Evolutionary conservation across 2,888 invertebrate species (phyloP).

Genomic region (Drosophila birchii): DNA sequence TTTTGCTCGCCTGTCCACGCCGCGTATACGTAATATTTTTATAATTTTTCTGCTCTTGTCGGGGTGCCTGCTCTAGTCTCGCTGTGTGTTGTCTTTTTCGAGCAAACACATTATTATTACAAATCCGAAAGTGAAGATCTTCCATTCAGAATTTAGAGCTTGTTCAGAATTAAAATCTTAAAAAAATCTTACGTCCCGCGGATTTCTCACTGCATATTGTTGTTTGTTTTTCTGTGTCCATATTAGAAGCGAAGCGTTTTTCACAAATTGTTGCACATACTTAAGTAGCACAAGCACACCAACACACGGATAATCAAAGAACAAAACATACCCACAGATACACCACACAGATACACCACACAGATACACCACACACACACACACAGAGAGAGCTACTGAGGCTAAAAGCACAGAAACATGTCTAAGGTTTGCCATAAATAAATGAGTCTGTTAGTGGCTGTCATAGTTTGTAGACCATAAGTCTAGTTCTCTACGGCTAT

Average conservation of each 20-base stretch:
- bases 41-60: slow-evolving; percentile 26
- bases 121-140: slow-evolving; percentile 34
- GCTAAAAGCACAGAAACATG: slow-evolving; percentile 61
- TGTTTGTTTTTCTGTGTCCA: slow-evolving; percentile 59
- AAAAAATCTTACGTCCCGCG: slow-evolving; percentile 44
- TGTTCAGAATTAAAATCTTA: slow-evolving; percentile 15
- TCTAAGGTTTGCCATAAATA: slow-evolving; percentile 69
- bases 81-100: slow-evolving; percentile 1
- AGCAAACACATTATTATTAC: slow-evolving; percentile 30
- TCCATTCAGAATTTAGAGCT: neutral
- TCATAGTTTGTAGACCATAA: slow-evolving; percentile 45
- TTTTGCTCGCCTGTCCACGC: slow-evolving; percentile 53
- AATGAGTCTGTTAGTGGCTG: slow-evolving; percentile 37
- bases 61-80: slow-evolving; percentile 10
- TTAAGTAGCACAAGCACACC: slow-evolving; percentile 42
- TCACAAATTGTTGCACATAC: slow-evolving; percentile 61
- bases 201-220: slow-evolving; percentile 47
- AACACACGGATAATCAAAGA: slow-evolving; percentile 33
- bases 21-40: slow-evolving; percentile 75
- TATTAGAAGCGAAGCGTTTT: slow-evolving; percentile 51
- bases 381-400: slow-evolving; percentile 14
- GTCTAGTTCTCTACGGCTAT: slow-evolving; percentile 39
- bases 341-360: slow-evolving; percentile 24
- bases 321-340: slow-evolving; percentile 24
- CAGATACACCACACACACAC: slow-evolving; percentile 11